These are phyloP conservation scores for Oreocharis arfaki DNA, from an alignment of 2,113 vertebrate genomes.

Conservation along the genomic window DNA sequence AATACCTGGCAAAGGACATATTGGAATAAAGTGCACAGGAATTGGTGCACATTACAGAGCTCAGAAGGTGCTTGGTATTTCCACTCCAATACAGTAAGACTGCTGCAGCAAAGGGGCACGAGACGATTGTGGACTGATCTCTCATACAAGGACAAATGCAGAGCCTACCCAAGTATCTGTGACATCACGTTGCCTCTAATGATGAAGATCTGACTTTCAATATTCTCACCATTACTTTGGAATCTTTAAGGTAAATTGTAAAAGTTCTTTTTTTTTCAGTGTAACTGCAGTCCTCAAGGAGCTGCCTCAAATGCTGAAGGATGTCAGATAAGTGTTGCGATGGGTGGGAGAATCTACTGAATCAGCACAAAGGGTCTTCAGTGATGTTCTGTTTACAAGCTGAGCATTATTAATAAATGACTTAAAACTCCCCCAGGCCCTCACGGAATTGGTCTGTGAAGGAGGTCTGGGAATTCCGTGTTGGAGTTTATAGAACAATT, in stretches of 20 bases:
- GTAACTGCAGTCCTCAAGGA: neutral
- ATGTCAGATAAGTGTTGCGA: neutral
- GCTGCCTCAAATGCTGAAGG: neutral
- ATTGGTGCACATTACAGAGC: neutral
- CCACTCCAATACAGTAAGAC: neutral
- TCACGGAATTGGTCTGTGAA: neutral
- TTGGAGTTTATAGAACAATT: neutral
- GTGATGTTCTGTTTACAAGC: neutral
- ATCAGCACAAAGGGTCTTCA: neutral
- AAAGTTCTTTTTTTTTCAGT: neutral
- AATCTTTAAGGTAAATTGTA: neutral
- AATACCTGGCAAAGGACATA: neutral
- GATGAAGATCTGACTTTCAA: neutral
- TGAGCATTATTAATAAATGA: neutral
- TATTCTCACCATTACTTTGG: neutral
- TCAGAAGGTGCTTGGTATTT: neutral
- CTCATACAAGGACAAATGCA: neutral
- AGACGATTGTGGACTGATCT: neutral
- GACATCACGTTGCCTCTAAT: neutral
- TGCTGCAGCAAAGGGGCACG: neutral
- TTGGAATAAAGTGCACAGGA: neutral
- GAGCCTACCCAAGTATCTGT: neutral
- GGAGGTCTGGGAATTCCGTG: neutral
- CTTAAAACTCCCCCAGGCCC: neutral
- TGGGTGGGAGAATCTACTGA: neutral